Evolutionary conservation across 2,113 vertebrate genomes (phyloP), one percentile per base, ranked within the genome.

Genomic region (Istiophorus platypterus): DNA sequence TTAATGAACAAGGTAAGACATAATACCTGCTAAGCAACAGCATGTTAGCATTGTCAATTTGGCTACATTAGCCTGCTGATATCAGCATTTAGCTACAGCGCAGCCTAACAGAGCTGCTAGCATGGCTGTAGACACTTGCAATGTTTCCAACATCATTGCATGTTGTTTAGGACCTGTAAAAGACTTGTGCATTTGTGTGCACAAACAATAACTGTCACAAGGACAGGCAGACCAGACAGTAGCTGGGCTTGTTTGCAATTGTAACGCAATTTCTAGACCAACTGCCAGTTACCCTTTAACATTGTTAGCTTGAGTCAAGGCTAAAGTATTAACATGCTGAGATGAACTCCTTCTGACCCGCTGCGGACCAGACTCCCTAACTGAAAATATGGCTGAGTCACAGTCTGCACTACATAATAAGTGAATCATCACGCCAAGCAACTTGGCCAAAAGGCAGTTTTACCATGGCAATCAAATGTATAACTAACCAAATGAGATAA

Each of bases 261-360:
- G 18, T 80, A 78, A 84, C 83, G 24, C 63, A 61, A 26, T 82
- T 88, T 79, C 26, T 62, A 63, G 56, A 72, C 52, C 56, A 58
- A 68, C 42, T 71, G 62, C 80, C 75, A 82, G 71, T n/a, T 26
- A 24, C 52, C 14, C 71, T 14, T 70, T 85, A 80, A 84, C 49
- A 24, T 77, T 82, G 67, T 92, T 88, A 69, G 79, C 65, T 70
- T 31, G 78, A 67, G 24, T 78, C 58, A 56, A 83, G 65, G 84
- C 42, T 26, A 63, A 73, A 80, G 72, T 26, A 79, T 47, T 84
- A 83, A 68, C 45, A 57, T 77, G 58, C 56, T 42, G 71, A 74
- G 34, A 42, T 49, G 47, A 76, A 64, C 71, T 85, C 62, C 4
- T 64, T 49, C 57, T 64, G 73, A 76, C 74, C 73, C 34, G 17